Base-by-base conservation (phyloP, 2,888 invertebrate genomes). In the Cheilosia vulpina region DNA sequence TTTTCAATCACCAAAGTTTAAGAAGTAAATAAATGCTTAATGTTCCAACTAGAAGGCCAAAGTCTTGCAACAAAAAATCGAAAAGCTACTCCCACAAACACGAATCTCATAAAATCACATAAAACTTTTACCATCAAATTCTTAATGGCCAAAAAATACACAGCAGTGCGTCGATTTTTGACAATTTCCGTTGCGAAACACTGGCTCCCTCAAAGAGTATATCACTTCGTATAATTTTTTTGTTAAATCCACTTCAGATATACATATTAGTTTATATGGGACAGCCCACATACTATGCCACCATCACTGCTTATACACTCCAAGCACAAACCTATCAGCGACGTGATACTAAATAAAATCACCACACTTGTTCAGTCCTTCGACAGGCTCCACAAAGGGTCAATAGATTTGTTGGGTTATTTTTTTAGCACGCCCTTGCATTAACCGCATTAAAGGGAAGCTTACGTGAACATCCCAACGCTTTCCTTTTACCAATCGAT, bases 41-140 rank as follows among this genome's bases (percentile, higher is more conserved):
- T 53, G 63, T 63, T 45, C 5, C 73, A 53, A 63, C 31, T 62
- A 3, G 58, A 4, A 4, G 2, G 4, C 57, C 11, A 15, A 57
- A 38, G 63, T 43, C 41, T 31, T 17, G 2, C 13, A 57, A 31
- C 57, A 68, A 63, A 50, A 78, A 78, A 75, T 83, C 78, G 73
- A 60, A 65, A 57, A 57, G 24, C 71, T 71, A 50, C 62, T 58
- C n/a, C 31, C 27, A 55, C 3, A 75, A 71, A 63, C 15, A 80
- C 53, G 58, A 66, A 81, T 68, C 77, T 68, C 76, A 24, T 57
- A 81, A 77, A 76, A 81, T 81, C 80, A 68, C 76, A 77, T 81
- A 81, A 77, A 85, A 85, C 68, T 85, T 85, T 85, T 76, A 62
- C 62, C 72, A 85, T 85, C 77, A 85, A 85, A 77, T 63, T 68